phyloP scores from a whole-genome alignment of 2,888 invertebrate species.

The Lochmaea crataegi region DNA sequence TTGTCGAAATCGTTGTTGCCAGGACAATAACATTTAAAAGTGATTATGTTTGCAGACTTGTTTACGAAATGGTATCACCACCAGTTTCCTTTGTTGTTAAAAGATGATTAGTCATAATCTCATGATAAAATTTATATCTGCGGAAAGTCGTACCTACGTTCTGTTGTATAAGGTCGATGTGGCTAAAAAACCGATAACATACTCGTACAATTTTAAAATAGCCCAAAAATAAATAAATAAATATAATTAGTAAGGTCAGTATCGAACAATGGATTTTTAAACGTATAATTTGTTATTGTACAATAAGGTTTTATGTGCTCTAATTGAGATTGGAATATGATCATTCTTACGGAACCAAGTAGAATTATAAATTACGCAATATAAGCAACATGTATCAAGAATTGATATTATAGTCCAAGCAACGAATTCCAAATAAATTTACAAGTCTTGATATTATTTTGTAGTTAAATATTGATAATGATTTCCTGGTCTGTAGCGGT shows the following conservation, averaged over 20 bases:
- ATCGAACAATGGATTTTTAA: not conserved
- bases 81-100: slow-evolving; percentile 31
- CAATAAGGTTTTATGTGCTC: slow-evolving; percentile 38
- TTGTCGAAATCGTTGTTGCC: not conserved
- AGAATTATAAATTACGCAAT: slow-evolving; percentile 51
- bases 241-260: not conserved
- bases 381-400: slow-evolving; percentile 44
- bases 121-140: slow-evolving; percentile 16
- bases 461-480: not conserved
- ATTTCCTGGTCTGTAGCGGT: slow-evolving; percentile 12
- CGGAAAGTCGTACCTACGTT: slow-evolving; percentile 4
- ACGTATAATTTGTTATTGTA: not conserved
- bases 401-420: slow-evolving; percentile 11
- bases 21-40: slow-evolving; percentile 22
- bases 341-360: slow-evolving; percentile 59
- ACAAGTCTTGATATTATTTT: not conserved
- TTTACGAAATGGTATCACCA: slow-evolving; percentile 25
- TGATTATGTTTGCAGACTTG: slow-evolving; percentile 23
- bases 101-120: slow-evolving; percentile 31
- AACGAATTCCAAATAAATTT: not conserved
- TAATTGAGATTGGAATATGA: slow-evolving; percentile 51
- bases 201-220: not conserved
- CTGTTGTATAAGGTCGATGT: not conserved
- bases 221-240: not conserved
- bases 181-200: not conserved